Evolutionary conservation across 2,113 vertebrate species (phyloP), one percentile per base, ranked within the genome.

Genomic region (Stercorarius parasiticus): DNA sequence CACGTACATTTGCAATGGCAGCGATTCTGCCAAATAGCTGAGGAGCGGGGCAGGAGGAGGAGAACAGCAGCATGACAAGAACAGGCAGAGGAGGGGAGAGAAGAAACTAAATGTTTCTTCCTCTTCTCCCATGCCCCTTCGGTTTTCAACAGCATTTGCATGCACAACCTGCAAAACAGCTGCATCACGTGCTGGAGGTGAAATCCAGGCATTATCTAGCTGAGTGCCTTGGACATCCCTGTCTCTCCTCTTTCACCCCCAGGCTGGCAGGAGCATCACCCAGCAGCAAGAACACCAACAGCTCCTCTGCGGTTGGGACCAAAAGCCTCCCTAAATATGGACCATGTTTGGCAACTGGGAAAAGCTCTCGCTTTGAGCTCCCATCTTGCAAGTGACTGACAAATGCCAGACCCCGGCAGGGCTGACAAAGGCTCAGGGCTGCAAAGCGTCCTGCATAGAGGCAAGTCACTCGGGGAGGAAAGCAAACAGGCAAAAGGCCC

Each of bases 1-100:
- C 96, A 97, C 93, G 74, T 95, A 95, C 82, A 88, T 94, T 83
- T 59, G 89, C 93, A 96, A 73, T 53, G 94, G 91, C 93, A 91
- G 84, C 3, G 3, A 66, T 79, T 80, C 94, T 93, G 86, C 94
- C 96, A 95, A 87, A 82, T 53, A 85, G 84, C 89, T 90, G 74
- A 89, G 89, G 62, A 95, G 91, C 9, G 0, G 81, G 69, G 72
- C 81, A 95, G 77, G 56, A 92, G 73, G 87, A 85, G 82, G 70
- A 79, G 83, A 93, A 64, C 30, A 4, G 91, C 88, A 95, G 83
- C 61, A 13, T 17, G 50, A 86, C 17, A 79, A 80, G 90, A 89
- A 58, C 27, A 79, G 65, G 30, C 84, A 73, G 83, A 61, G 76
- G 66, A 94, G 27, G 23, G 27, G 42, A 95, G 72, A 85, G 23